Percentiles rank a stretch among this genome's conserved stretches.
phyloP scores from a whole-genome alignment of 2,113 vertebrate genomes.

The Heterocephalus glaber region DNA sequence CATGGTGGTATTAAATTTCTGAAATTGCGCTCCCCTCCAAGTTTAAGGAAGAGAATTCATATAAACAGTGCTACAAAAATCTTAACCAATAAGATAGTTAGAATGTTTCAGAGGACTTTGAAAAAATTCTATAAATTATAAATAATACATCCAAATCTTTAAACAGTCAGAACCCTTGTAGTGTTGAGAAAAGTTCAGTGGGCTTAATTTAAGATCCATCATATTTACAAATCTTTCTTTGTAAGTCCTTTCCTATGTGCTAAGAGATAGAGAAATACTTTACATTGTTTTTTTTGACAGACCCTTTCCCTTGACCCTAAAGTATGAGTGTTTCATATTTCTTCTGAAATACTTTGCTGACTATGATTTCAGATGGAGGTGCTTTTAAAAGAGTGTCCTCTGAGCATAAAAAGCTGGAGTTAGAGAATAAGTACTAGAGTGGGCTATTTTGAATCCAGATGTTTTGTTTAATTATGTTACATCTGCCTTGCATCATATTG shows the following conservation, averaged over 20 bases:
- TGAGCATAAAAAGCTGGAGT: conserved; percentile 39
- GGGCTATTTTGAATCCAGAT: conserved; percentile 11
- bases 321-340: conserved; percentile 62
- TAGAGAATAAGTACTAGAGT: neutral
- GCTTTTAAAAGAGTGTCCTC: conserved; percentile 63
- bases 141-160: neutral
- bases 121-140: neutral
- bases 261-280: conserved; percentile 47
- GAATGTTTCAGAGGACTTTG: neutral
- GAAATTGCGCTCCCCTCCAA: neutral
- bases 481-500: neutral
- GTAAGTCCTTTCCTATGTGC: neutral
- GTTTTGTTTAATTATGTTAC: conserved; percentile 27
- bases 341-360: conserved; percentile 55
- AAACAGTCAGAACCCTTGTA: conserved; percentile 20
- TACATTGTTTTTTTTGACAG: conserved; percentile 33
- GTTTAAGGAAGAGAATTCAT: neutral
- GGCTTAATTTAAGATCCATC: conserved; percentile 43
- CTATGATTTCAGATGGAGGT: conserved; percentile 40
- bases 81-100: neutral
- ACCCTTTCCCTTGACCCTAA: conserved; percentile 29
- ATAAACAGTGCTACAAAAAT: neutral
- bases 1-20: neutral
- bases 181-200: neutral
- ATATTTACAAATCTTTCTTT: conserved; percentile 24